Conservation (phyloP, 2,888 invertebrate genomes). For the Diogma glabrata region DNA sequence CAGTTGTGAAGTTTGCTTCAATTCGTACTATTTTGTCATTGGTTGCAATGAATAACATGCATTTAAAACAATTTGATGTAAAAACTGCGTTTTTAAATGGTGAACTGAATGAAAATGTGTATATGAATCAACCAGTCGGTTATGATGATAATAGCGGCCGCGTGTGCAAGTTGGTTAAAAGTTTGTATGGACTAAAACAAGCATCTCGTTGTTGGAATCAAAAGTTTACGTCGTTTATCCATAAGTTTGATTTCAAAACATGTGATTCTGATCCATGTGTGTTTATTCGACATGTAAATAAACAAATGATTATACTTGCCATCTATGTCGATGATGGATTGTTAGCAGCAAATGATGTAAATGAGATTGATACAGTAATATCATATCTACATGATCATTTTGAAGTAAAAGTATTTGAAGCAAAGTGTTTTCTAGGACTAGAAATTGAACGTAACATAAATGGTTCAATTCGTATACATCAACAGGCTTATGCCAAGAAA, state of each 20-base stretch:
- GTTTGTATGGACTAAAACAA: too few species aligned
- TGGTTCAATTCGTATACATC: not conserved
- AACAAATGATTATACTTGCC: not conserved
- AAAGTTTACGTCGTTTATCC: not conserved
- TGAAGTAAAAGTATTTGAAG: not conserved
- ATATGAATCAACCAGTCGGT: too few species aligned
- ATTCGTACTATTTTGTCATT: not conserved
- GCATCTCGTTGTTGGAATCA: not conserved
- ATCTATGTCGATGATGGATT: not conserved
- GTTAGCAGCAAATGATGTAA: not conserved
- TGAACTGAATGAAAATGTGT: too few species aligned
- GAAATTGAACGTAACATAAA: not conserved
- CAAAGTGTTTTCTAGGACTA: not conserved
- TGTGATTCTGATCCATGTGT: not conserved
- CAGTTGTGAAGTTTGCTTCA: not conserved
- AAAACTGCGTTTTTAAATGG: too few species aligned
- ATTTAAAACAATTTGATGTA: not conserved
- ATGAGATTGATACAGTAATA: not conserved
- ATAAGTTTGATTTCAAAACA: not conserved
- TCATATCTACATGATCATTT: not conserved
- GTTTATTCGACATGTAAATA: not conserved
- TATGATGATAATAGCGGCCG: too few species aligned
- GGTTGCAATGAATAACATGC: not conserved
- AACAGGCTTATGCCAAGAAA: not conserved
- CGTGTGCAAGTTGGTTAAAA: too few species aligned